Percentiles rank a stretch among this genome's conserved stretches.
Conservation (phyloP, 2,797 vertebrate genomes). For the Sebastes paucispinis region DNA sequence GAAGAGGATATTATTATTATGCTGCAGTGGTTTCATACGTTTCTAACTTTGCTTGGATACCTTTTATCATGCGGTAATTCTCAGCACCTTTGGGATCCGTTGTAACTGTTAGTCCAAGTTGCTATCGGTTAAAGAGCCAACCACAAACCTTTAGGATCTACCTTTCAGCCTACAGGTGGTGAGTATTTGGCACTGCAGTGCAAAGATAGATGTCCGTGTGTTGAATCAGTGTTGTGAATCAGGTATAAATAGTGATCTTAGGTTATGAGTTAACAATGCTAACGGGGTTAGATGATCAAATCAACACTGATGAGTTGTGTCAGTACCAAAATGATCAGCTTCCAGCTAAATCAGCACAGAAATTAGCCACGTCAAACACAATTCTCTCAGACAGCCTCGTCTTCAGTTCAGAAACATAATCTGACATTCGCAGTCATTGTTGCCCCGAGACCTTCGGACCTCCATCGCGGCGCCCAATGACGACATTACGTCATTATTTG, state of each 20-base stretch:
- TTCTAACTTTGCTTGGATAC: background rate
- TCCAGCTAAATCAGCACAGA: conserved; percentile 31
- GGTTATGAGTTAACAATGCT: background rate
- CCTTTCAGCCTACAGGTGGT: background rate
- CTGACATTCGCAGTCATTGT: conserved; percentile 19
- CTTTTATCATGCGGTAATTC: background rate
- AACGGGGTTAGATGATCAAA: conserved; percentile 23
- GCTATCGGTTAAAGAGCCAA: background rate
- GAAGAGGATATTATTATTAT: background rate
- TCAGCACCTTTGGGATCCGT: background rate
- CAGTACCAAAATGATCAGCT: conserved; percentile 40
- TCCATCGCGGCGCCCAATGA: background rate
- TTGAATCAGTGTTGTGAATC: no score
- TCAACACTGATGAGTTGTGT: conserved; percentile 44
- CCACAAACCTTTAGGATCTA: background rate
- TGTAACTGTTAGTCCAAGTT: background rate
- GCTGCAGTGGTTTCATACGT: background rate
- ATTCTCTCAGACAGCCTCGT: conserved; percentile 15
- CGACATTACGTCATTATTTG: background rate
- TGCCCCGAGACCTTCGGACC: background rate
- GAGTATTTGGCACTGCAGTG: background rate
- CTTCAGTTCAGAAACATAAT: conserved; percentile 21
- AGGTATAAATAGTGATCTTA: background rate
- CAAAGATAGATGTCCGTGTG: background rate
- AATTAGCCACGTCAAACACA: conserved; percentile 47